phyloP scores from a whole-genome alignment of 2,113 vertebrate species.

The Odocoileus virginianus region DNA sequence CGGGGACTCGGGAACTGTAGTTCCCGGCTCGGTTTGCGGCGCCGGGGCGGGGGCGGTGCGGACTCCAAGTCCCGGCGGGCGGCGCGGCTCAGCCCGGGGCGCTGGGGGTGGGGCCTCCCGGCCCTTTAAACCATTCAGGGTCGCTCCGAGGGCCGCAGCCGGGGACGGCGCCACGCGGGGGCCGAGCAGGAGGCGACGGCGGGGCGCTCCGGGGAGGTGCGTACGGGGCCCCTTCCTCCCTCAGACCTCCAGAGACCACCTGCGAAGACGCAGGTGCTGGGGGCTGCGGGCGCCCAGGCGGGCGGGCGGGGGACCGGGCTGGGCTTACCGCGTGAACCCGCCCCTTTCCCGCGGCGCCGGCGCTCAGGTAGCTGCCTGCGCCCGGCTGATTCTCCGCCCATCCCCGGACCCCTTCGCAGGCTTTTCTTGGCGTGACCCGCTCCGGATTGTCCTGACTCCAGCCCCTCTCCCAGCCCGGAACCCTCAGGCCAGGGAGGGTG shows the following conservation, averaged over 20 bases:
- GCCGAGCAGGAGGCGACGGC: not conserved
- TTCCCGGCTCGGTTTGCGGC: not conserved
- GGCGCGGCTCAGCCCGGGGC: conserved; percentile 48
- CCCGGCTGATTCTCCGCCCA: not conserved
- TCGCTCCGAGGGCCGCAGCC: conserved; percentile 48
- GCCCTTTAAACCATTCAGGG: conserved; percentile 72
- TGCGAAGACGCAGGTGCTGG: not conserved
- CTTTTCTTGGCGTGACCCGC: not conserved
- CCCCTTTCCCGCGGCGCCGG: not conserved
- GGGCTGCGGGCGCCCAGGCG: not conserved
- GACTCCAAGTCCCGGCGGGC: conserved; percentile 70
- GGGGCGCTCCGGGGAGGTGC: conserved; percentile 57
- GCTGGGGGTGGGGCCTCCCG: conserved; percentile 57
- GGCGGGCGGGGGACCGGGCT: not conserved
- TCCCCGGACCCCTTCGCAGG: not conserved
- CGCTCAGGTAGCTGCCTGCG: conserved; percentile 24
- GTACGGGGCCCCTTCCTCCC: not conserved
- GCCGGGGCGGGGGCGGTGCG: not conserved
- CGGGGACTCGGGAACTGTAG: conserved; percentile 70
- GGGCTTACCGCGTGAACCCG: conserved; percentile 1
- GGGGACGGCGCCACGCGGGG: conserved; percentile 52
- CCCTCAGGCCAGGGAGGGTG: not conserved
- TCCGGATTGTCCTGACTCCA: not conserved
- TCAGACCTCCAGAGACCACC: not conserved
- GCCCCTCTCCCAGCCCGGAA: not conserved